A percentile compares a stretch with the other conserved stretches of the same genome.
These are phyloP conservation scores for Plectrocnemia conspersa DNA, from an alignment of 1,140 invertebrate genomes.

Conservation along the genomic window DNA sequence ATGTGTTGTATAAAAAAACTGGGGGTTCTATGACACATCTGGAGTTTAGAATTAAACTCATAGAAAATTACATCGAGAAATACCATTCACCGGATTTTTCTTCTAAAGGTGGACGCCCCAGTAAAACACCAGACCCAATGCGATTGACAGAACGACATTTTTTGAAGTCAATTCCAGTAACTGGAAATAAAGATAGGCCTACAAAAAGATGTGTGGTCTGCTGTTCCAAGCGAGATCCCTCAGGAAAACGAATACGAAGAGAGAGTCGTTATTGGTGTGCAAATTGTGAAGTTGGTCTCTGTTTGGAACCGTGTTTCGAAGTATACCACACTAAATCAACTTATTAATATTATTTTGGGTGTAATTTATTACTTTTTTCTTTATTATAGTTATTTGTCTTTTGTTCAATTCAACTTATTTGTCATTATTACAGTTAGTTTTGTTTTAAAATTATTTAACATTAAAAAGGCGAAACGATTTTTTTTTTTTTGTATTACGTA, in stretches of 20 bases:
- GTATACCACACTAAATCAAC: constrained; percentile 6
- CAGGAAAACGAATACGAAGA: constrained; percentile 2
- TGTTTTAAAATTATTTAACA: constrained; percentile 1
- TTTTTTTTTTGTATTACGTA: no score
- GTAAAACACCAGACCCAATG: constrained; percentile 7
- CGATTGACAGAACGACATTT: constrained; percentile 2
- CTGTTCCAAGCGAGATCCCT: constrained; percentile 2
- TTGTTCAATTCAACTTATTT: no score
- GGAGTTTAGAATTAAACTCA: neutral
- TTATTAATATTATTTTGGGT: no score
- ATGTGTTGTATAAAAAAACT: neutral
- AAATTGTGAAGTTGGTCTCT: constrained; percentile 5
- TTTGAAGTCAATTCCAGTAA: neutral
- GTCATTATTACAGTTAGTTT: no score
- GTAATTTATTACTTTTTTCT: no score
- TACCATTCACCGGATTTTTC: neutral
- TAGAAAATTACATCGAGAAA: neutral
- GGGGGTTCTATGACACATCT: neutral
- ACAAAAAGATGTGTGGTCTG: constrained; percentile 9
- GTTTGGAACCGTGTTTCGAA: constrained; percentile 6
- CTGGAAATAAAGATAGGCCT: constrained; percentile 5
- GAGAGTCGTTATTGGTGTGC: constrained; percentile 5
- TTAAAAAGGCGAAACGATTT: no score
- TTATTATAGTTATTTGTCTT: no score
- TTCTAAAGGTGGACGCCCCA: constrained; percentile 8